Base-by-base conservation (phyloP, 2,113 vertebrate species). In the Oenanthe melanoleuca region DNA sequence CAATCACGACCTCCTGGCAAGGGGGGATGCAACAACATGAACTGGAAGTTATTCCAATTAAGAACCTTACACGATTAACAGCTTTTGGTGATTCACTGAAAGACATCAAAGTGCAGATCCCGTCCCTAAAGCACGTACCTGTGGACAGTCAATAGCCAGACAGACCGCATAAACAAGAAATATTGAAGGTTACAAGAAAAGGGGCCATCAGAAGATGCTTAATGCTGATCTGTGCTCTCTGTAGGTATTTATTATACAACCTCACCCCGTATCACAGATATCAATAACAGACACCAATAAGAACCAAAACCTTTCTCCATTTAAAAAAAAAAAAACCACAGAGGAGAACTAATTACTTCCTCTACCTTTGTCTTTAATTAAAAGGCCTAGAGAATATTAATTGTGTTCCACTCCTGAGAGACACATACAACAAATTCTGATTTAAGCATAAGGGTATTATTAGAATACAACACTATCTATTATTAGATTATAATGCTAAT, bases 161-260 rank as follows among this genome's bases (percentile, higher is more conserved):
- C 1, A n/a, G 20, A 64, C 20, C 11, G 59, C 7, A 44, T 18
- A 87, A 44, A 74, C 38, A 45, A 81, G n/a, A 91, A 74, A 55
- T 66, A 81, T 2, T 52, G 34, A 79, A 45, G 6, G 57, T 49
- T 61, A 73, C 24, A n/a, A 84, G 37, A 50, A 81, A 74, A 52
- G 9, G 2, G 1, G 23, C 20, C 11, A 37, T 15, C 14, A 57
- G 74, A 29, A 34, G 59, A 50, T 15, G 57, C 0, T 3, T 23
- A 47, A 44, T 31, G 9, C 33, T 21, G 59, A 28, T 16, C 17
- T 70, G 44, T 53, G 38, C 18, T 47, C 64, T 86, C 61, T 84
- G 73, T 18, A 56, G 24, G 31, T 37, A 72, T 86, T 78, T 53
- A 86, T 86, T 78, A 69, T 5, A 53, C 72, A 45, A 28, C 17